phyloP scores from a whole-genome alignment of 1,140 invertebrate species.

The Drosophila repleta region DNA sequence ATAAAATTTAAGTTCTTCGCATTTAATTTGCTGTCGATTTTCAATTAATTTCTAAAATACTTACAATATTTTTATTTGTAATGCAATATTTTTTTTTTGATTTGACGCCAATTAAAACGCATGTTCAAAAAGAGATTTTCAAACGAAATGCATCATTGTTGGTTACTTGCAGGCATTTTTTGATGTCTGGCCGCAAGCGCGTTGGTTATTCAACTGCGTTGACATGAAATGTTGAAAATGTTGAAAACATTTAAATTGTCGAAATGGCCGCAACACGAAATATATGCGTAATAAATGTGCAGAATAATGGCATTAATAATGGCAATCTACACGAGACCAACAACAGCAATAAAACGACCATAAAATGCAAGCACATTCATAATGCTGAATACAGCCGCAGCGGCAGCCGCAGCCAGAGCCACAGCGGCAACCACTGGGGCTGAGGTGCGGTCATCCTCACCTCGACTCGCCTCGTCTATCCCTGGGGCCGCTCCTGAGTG shows the following conservation, averaged over 20 bases:
- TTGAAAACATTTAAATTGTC: slow-evolving; percentile 50
- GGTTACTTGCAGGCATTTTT: not conserved
- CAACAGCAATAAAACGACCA: slow-evolving; percentile 66
- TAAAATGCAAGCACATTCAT: slow-evolving; percentile 70
- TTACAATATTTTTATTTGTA: too few relatives aligned
- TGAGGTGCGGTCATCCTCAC: slow-evolving; percentile 6
- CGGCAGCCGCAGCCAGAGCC: too few relatives aligned
- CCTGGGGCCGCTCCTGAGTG: slow-evolving; percentile 16
- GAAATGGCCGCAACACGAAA: slow-evolving; percentile 47
- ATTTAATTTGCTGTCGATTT: too few relatives aligned
- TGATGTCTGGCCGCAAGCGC: slow-evolving; percentile 24
- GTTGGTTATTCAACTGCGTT: slow-evolving; percentile 54
- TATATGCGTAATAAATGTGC: slow-evolving; percentile 63
- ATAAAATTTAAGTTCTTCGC: too few relatives aligned
- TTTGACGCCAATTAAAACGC: too few relatives aligned
- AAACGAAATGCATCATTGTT: not conserved
- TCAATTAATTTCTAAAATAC: too few relatives aligned
- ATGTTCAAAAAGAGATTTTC: not conserved
- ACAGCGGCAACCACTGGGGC: slow-evolving; percentile 46
- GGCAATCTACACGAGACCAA: slow-evolving; percentile 47
- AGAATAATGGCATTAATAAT: slow-evolving; percentile 70
- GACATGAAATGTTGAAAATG: slow-evolving; percentile 38
- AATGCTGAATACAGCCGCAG: slow-evolving; percentile 30
- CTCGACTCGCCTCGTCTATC: not conserved
- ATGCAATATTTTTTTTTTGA: too few relatives aligned